Base-by-base conservation (phyloP, 1,140 invertebrate species). In the Meteorus sp. region DNA sequence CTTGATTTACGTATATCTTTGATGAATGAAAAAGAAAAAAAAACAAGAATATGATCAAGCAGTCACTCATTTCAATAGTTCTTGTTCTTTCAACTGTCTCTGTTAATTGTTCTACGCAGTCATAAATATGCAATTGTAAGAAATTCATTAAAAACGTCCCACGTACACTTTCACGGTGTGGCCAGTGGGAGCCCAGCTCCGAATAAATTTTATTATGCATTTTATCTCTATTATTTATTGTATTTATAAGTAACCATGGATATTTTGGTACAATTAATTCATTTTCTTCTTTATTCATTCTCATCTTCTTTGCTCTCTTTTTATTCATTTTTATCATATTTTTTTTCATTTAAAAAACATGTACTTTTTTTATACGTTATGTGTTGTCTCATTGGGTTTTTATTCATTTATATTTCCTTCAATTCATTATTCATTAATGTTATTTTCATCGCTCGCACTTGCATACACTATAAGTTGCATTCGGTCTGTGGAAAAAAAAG, bases 201-300 rank as follows among this genome's bases (percentile, higher is more conserved):
- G 73, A 78, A 74, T 79, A 74, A 77, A 77, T 78, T 41, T 45
- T 45, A 55, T 78, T 76, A 78, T 72, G 74, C 71, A 72, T 67
- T 71, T 69, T 76, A 74, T 77, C 73, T 71, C 71, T 77, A 79
- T 78, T 69, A 79, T 72, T 70, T 74, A 77, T 78, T 78, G 71
- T 77, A 75, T 78, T 74, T 77, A 78, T 79, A 78, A 78, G 75
- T 74, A 79, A 76, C 68, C 63, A 74, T 78, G 69, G 68, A 77
- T 79, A 75, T 76, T 79, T 78, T 78, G 75, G 75, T 78, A 79
- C 73, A 79, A 76, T 78, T 76, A 73, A 77, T 60, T 68, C 51
- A n/a, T n/a, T 68, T 62, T 66, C 67, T 70, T 72, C 68, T 69
- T 68, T 69, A 68, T 67, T 68, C 62, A 64, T 68, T 64, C 61